Evolutionary conservation across 2,113 vertebrate genomes (phyloP), one percentile per base, ranked within the genome.

Genomic region (Atherinomorus stipes): DNA sequence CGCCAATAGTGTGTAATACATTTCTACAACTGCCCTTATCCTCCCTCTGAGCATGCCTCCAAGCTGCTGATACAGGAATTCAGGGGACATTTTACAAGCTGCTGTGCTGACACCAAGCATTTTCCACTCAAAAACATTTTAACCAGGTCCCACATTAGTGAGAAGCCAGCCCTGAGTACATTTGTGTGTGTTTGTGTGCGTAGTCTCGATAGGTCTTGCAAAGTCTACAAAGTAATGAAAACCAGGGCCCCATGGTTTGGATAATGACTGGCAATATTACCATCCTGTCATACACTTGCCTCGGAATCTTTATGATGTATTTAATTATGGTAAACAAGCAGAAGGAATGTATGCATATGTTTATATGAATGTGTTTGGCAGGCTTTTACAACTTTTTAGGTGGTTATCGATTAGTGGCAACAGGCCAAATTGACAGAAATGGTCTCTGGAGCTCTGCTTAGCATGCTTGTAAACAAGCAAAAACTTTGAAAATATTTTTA

Each of bases 121-220:
- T 91, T 91, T 85, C 74, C 38, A 75, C 71, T 77, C 61, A 69
- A 75, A 87, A 86, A 89, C 56, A 69, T 74, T 86, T 82, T 78
- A 90, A 83, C 77, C 80, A 75, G 68, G 70, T 85, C 87, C 85
- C 69, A 91, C 85, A 91, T 92, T 71, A 80, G 70, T 44, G 67
- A 76, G 76, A 85, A 84, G 22, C 38, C 51, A 71, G 53, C 54
- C 63, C 81, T 74, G 62, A 61, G 34, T 66, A 8, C 26, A 49
- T 83, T 49, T 63, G 51, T 59, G 50, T 62, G 3, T 25, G n/a
- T 78, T 51, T 62, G 56, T 64, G 60, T 75, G 60, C 59, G 45
- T 16, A 8, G 21, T 25, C 40, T 70, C 62, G 21, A 62, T 58
- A 77, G 79, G 60, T 83, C 56, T 53, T 66, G 79, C 49, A 10